These are phyloP conservation scores for Sphenopsis melanotis DNA, from an alignment of 2,797 vertebrate genomes.

Conservation along the genomic window DNA sequence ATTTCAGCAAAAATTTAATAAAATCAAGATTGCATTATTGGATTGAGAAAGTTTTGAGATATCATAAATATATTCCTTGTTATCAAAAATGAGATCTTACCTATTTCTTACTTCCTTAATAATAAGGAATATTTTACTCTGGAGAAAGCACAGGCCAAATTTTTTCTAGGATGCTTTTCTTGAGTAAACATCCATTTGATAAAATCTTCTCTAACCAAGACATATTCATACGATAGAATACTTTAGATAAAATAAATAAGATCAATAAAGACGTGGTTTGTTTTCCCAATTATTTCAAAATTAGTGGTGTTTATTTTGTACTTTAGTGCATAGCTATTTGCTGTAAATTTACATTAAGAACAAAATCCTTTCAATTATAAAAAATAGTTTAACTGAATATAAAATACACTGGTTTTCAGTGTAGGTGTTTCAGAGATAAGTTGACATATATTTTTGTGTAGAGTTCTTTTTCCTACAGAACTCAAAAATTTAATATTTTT, in stretches of 20 bases:
- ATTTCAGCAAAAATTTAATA: not conserved
- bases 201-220: not conserved
- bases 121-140: not conserved
- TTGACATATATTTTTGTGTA: not conserved
- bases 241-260: not conserved
- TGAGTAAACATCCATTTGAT: not conserved
- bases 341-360: not conserved
- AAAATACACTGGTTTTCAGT: not conserved
- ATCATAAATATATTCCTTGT: not conserved
- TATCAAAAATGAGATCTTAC: not conserved
- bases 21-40: not conserved
- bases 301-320: not conserved
- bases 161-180: not conserved
- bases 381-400: not conserved
- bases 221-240: not conserved
- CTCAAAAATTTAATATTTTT: not conserved
- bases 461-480: not conserved
- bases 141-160: not conserved
- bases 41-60: not conserved
- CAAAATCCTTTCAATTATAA: not conserved
- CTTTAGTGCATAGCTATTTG: not conserved
- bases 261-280: not conserved
- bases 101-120: not conserved
- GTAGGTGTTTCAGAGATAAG: not conserved
- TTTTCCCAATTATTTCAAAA: not conserved